Conservation (phyloP, 2,113 vertebrate species). For the Pygoscelis adeliae region DNA sequence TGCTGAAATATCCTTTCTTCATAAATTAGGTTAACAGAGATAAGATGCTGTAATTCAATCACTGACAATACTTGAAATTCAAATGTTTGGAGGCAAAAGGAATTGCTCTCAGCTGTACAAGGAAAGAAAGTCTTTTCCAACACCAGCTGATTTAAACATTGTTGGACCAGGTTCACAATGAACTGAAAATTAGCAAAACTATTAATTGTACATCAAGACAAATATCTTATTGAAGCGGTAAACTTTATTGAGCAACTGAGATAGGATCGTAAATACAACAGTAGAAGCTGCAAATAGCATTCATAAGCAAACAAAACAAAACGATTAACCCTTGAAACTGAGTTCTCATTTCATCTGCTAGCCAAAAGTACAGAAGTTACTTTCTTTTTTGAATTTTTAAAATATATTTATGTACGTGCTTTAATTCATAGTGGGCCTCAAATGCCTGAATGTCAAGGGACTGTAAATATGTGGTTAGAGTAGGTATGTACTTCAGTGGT, state of each 20-base stretch:
- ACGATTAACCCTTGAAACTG: not conserved
- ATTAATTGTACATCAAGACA: not conserved
- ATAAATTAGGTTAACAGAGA: not conserved
- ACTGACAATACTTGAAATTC: not conserved
- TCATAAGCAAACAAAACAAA: not conserved
- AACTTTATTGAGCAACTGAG: not conserved
- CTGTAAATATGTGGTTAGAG: not conserved
- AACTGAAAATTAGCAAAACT: not conserved
- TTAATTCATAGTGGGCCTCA: not conserved
- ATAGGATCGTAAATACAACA: not conserved
- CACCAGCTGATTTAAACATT: not conserved
- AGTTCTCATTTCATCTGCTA: not conserved
- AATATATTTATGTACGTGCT: not conserved
- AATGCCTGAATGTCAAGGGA: not conserved
- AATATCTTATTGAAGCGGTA: not conserved
- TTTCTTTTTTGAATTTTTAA: rapidly evolving
- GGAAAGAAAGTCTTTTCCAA: not conserved
- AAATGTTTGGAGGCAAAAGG: not conserved
- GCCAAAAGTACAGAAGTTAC: rapidly evolving
- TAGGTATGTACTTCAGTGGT: not conserved
- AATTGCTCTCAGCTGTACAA: not conserved
- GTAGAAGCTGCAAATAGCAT: not conserved
- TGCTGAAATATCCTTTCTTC: not conserved
- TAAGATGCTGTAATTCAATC: not conserved
- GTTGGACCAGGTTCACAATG: not conserved